phyloP scores from a whole-genome alignment of 2,113 vertebrate genomes.

The Pomatostomus ruficeps region DNA sequence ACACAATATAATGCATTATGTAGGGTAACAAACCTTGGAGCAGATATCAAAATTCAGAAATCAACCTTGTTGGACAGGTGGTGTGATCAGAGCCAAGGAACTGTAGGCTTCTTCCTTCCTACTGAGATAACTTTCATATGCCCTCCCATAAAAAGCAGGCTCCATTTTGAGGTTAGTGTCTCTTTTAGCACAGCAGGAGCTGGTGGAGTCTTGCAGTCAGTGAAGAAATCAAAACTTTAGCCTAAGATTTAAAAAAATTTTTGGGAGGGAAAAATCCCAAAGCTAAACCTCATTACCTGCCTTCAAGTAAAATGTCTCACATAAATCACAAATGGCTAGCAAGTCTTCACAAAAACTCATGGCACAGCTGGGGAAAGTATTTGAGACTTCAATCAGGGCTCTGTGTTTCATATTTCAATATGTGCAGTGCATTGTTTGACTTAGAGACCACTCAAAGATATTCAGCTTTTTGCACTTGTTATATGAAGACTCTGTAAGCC shows the following conservation, averaged over 20 bases:
- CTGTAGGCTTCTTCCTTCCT: background rate
- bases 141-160: background rate
- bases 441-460: background rate
- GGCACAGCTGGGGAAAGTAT: background rate
- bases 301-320: background rate
- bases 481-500: background rate
- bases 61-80: background rate
- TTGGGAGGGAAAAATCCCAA: background rate
- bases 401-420: background rate
- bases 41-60: background rate
- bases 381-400: background rate
- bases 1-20: background rate
- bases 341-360: background rate
- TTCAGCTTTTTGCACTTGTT: background rate
- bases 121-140: background rate
- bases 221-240: background rate
- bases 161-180: background rate
- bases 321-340: background rate
- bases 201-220: background rate
- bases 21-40: background rate
- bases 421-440: background rate
- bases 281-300: background rate
- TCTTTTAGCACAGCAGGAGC: background rate
- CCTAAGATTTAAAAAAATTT: background rate
- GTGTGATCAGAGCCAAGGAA: background rate